Conservation (phyloP, 2,113 vertebrate genomes). For the Cardinalis cardinalis region DNA sequence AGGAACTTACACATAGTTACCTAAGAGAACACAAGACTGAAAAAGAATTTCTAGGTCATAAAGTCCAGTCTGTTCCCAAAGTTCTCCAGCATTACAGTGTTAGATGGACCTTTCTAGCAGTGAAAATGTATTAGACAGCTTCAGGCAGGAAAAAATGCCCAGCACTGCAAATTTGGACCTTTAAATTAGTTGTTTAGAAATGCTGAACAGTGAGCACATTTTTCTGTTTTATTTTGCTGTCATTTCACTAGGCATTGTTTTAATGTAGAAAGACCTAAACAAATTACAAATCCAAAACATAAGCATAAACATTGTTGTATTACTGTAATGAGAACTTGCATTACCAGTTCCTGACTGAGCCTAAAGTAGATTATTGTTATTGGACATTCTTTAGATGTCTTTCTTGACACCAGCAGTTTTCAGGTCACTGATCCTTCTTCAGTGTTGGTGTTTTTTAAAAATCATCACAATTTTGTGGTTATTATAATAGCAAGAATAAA, state of each 20-base stretch:
- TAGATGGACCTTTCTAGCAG: neutral
- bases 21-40: neutral
- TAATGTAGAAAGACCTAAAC: neutral
- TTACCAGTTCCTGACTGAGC: neutral
- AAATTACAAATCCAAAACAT: neutral
- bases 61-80: neutral
- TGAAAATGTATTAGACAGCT: neutral
- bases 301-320: neutral
- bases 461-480: neutral
- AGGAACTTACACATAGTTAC: neutral
- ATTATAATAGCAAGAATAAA: neutral
- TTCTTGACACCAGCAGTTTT: neutral
- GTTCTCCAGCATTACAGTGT: neutral
- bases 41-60: neutral
- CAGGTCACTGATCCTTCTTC: neutral
- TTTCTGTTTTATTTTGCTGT: neutral
- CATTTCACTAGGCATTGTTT: neutral
- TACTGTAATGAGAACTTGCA: neutral
- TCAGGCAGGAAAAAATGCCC: neutral
- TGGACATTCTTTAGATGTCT: neutral
- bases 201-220: neutral
- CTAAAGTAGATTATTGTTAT: neutral
- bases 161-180: neutral
- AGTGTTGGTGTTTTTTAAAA: neutral
- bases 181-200: neutral